phyloP scores from a whole-genome alignment of 1,140 invertebrate species.

The Polypedilum vanderplanki region DNA sequence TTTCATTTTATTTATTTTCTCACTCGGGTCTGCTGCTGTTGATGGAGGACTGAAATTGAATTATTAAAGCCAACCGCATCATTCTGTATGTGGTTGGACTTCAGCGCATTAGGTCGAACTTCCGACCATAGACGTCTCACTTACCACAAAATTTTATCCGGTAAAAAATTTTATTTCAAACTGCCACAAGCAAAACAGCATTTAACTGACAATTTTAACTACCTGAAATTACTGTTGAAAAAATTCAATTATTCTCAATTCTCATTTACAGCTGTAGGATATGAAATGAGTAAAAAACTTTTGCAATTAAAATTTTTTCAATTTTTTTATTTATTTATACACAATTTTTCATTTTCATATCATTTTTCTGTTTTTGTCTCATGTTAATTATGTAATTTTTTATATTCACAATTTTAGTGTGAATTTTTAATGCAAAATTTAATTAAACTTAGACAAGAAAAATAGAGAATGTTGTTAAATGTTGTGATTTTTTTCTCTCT shows the following conservation, averaged over 20 bases:
- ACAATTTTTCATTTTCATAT: constrained; percentile 28
- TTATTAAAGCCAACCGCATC: no score
- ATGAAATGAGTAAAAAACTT: constrained; percentile 3
- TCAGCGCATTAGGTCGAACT: no score
- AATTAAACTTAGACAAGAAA: background rate
- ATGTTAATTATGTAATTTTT: constrained; percentile 29
- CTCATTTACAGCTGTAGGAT: background rate
- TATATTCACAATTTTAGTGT: background rate
- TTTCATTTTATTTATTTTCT: no score
- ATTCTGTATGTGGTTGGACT: no score
- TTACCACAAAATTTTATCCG: no score
- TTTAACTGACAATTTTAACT: background rate
- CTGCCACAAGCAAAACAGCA: background rate
- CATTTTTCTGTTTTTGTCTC: constrained; percentile 11
- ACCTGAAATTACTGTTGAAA: background rate
- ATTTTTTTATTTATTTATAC: constrained; percentile 27
- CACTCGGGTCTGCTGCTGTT: no score
- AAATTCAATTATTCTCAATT: constrained; percentile 7
- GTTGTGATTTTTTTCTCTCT: background rate
- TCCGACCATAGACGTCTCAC: no score
- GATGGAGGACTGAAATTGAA: no score
- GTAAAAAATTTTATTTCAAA: background rate
- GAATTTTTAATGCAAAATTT: constrained; percentile 9
- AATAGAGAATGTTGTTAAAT: background rate
- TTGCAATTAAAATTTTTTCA: constrained; percentile 28